Conservation (phyloP, 2,888 invertebrate species). For the Liopterus haemorrhoidalis region DNA sequence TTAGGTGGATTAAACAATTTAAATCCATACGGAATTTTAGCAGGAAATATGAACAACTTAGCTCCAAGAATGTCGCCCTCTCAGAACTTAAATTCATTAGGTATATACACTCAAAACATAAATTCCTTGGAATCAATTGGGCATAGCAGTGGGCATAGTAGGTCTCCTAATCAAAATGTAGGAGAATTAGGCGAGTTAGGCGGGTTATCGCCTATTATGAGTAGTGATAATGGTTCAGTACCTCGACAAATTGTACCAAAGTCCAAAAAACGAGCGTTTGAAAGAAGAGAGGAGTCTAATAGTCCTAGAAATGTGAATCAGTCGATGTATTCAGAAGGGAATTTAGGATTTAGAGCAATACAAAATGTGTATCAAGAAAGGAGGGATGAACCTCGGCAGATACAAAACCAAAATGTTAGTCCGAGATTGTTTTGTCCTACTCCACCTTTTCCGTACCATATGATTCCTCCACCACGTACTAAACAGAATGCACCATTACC, state of each 20-base stretch:
- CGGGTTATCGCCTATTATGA: slow-evolving; percentile 23
- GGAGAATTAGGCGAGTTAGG: slow-evolving; percentile 21
- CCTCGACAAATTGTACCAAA: slow-evolving; percentile 20
- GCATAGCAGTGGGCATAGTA: slow-evolving; percentile 18
- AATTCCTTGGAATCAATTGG: slow-evolving; percentile 21
- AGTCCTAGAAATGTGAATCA: slow-evolving; percentile 9
- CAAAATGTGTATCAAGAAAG: slow-evolving; percentile 17
- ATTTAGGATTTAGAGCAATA: slow-evolving; percentile 19
- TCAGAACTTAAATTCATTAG: slow-evolving; percentile 20
- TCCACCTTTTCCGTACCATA: slow-evolving; percentile 43
- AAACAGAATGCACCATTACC: slow-evolving; percentile 43
- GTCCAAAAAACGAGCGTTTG: slow-evolving; percentile 16
- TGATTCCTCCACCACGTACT: slow-evolving; percentile 55
- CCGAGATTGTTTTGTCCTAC: slow-evolving; percentile 9
- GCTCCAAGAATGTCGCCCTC: slow-evolving; percentile 20
- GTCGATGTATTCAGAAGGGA: slow-evolving; percentile 14
- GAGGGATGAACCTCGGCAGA: slow-evolving; percentile 9
- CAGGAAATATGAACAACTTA: slow-evolving; percentile 19
- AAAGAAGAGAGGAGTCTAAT: slow-evolving; percentile 13
- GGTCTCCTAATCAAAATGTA: slow-evolving; percentile 20
- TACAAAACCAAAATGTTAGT: slow-evolving; percentile 17
- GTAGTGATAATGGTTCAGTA: slow-evolving; percentile 25
- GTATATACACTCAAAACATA: slow-evolving; percentile 24
- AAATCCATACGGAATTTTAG: slow-evolving; percentile 19
- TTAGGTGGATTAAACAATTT: slow-evolving; percentile 23